These are phyloP conservation scores for Syrphus vitripennis DNA, from an alignment of 2,888 invertebrate genomes.

Conservation along the genomic window DNA sequence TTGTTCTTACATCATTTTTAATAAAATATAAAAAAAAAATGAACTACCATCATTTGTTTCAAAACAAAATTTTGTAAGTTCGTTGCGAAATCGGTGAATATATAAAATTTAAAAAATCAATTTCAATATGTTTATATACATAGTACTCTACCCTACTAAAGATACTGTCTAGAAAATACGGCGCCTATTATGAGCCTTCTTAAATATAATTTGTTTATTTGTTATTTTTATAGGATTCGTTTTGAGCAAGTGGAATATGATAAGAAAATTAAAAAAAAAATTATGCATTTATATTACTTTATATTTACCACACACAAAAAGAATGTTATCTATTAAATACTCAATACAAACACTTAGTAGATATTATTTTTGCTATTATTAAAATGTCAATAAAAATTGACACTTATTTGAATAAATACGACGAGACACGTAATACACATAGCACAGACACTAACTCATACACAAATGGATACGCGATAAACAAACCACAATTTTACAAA, in stretches of 20 bases:
- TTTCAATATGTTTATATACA: too few species aligned
- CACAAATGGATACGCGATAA: conserved; percentile 16
- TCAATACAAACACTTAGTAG: conserved; percentile 15
- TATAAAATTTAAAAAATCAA: too few species aligned
- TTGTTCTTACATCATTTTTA: too few species aligned
- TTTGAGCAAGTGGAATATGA: background rate
- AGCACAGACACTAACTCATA: conserved; percentile 5
- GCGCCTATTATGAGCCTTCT: background rate
- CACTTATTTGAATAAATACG: conserved; percentile 1
- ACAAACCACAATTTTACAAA: conserved; percentile 41
- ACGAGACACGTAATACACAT: conserved; percentile 25
- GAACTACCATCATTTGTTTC: too few species aligned
- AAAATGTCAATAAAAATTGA: conserved; percentile 4
- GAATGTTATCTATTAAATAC: background rate
- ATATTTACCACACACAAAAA: conserved; percentile 47
- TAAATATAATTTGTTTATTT: background rate
- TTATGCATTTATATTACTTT: background rate
- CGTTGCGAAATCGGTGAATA: too few species aligned
- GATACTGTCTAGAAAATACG: background rate
- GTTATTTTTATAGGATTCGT: background rate
- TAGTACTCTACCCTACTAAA: background rate
- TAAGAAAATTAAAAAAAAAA: background rate
- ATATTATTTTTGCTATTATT: background rate
- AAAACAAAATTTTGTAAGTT: too few species aligned
- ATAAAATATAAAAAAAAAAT: too few species aligned